phyloP scores from a whole-genome alignment of 30 jellyfish, hydroid and myxozoan species.

The Rhopilema esculentum region DNA sequence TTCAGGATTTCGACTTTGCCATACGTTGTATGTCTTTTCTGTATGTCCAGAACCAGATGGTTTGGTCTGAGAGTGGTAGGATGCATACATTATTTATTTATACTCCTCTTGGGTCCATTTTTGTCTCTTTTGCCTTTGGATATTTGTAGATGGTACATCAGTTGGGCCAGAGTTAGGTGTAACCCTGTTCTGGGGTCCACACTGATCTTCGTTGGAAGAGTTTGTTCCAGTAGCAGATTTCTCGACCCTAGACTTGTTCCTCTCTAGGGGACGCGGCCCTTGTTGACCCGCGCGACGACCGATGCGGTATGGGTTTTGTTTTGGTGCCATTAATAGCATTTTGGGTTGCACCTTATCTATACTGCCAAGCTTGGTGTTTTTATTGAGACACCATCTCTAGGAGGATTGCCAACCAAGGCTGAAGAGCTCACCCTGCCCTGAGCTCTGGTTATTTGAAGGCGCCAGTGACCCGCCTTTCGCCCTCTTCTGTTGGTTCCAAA shows the following conservation, averaged over 20 bases:
- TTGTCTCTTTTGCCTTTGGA: neutral
- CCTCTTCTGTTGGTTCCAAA: neutral
- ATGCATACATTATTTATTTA: neutral
- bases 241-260: constrained; percentile 49
- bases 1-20: constrained; percentile 2
- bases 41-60: constrained; percentile 6
- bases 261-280: constrained; percentile 53
- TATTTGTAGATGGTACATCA: constrained; percentile 15
- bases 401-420: neutral
- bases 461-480: neutral
- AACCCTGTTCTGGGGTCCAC: constrained; percentile 27
- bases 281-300: constrained; percentile 69
- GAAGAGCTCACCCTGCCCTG: neutral
- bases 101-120: constrained; percentile 13
- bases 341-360: neutral
- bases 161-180: constrained; percentile 9
- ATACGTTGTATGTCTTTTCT: constrained; percentile 8
- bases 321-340: neutral
- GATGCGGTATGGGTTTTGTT: constrained; percentile 38
- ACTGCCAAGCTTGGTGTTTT: constrained; percentile 12
- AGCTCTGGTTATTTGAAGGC: neutral
- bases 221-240: constrained; percentile 51
- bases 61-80: neutral
- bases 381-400: neutral
- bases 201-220: constrained; percentile 16